Conservation (phyloP, 1,140 invertebrate species). For the Cardiocondyla obscurior region DNA sequence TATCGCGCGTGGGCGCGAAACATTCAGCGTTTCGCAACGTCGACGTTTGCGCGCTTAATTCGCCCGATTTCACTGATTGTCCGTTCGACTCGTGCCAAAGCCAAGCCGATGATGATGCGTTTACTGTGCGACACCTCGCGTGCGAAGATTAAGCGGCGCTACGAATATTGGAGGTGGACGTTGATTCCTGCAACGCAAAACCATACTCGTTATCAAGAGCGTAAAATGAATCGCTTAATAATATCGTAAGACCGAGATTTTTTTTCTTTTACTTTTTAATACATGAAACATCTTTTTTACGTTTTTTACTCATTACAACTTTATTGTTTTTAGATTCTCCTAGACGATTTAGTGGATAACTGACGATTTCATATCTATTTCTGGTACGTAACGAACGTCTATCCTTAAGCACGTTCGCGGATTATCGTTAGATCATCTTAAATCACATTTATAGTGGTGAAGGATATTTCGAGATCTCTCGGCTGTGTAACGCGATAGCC, state of each 20-base stretch:
- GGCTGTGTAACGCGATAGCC: slow-evolving; percentile 32
- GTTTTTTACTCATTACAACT: not conserved
- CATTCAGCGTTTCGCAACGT: slow-evolving; percentile 25
- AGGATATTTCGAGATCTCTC: slow-evolving; percentile 1
- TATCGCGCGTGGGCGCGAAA: slow-evolving; percentile 22
- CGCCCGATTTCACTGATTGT: not conserved
- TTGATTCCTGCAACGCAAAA: not conserved
- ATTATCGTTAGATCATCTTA: not conserved
- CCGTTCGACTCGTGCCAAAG: not conserved
- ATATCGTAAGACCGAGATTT: no score
- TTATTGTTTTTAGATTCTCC: not conserved
- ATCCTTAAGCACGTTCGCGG: not conserved
- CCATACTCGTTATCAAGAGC: no score
- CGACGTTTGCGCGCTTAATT: slow-evolving; percentile 9
- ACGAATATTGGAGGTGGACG: not conserved
- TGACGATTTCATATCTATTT: not conserved
- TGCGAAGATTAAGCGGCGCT: not conserved
- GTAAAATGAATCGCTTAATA: no score
- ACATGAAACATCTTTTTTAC: not conserved
- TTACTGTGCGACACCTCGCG: not conserved
- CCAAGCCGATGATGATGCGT: not conserved
- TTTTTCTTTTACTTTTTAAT: not conserved
- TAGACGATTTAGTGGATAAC: not conserved
- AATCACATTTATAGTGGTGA: not conserved
- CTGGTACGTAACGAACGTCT: not conserved